Conservation (phyloP, 2,888 invertebrate genomes). For the Homarus gammarus region DNA sequence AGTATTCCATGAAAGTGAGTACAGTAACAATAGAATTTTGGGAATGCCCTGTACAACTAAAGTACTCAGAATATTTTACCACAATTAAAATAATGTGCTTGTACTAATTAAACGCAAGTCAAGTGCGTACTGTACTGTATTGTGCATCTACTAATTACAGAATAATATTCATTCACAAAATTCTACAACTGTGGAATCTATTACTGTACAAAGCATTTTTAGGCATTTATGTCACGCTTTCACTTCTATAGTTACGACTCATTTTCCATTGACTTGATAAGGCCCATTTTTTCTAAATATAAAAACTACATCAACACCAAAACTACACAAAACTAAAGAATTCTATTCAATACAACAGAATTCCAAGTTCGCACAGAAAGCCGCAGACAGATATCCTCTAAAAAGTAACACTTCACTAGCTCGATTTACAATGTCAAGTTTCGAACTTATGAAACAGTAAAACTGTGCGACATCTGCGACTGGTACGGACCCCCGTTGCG, state of each 20-base stretch:
- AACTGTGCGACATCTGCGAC: not conserved
- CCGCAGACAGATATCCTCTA: not conserved
- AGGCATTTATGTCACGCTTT: not conserved
- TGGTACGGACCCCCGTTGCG: not conserved
- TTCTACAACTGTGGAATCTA: not conserved
- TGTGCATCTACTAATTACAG: no score
- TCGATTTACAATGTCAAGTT: not conserved
- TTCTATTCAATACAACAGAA: not conserved
- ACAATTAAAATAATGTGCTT: no score
- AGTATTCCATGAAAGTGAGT: no score
- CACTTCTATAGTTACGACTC: not conserved
- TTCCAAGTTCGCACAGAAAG: not conserved
- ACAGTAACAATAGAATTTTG: no score
- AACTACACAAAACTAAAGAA: not conserved
- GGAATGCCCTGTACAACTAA: no score
- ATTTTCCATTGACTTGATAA: not conserved
- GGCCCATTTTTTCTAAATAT: not conserved
- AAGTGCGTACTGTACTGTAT: no score
- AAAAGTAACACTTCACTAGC: not conserved
- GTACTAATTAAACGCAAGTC: not conserved
- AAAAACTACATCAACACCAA: not conserved
- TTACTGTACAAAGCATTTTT: not conserved
- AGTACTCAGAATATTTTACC: no score
- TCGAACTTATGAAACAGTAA: not conserved
- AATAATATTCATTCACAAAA: not conserved